These are phyloP conservation scores for Ochropacha duplaris DNA, from an alignment of 2,888 invertebrate species.

Conservation along the genomic window DNA sequence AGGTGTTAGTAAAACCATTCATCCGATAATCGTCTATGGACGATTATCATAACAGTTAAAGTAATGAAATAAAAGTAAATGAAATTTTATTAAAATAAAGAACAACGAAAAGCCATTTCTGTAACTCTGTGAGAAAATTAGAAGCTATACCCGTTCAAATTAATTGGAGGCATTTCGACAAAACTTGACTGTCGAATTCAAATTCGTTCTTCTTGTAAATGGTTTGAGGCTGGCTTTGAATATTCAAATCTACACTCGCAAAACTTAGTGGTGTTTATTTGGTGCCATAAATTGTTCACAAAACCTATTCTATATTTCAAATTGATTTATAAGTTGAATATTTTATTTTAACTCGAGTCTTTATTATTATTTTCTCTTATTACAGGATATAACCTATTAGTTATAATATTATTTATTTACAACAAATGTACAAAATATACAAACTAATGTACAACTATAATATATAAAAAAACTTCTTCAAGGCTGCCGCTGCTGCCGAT, in stretches of 20 bases:
- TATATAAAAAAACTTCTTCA: too few relatives aligned
- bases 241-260: constrained; percentile 33
- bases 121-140: constrained; percentile 22
- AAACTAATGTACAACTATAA: too few relatives aligned
- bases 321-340: constrained; percentile 6
- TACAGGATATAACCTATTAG: too few relatives aligned
- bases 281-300: constrained; percentile 23
- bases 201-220: constrained; percentile 37
- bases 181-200: constrained; percentile 32
- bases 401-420: too few relatives aligned
- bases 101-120: not conserved
- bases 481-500: too few relatives aligned
- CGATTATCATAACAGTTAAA: not conserved
- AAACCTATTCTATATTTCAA: constrained; percentile 19
- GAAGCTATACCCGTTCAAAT: constrained; percentile 21
- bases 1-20: too few relatives aligned
- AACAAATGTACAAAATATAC: too few relatives aligned
- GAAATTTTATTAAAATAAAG: not conserved
- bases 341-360: too few relatives aligned
- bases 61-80: not conserved
- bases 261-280: constrained; percentile 32
- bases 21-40: too few relatives aligned
- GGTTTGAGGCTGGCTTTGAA: constrained; percentile 34
- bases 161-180: constrained; percentile 35
- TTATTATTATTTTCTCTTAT: too few relatives aligned